Percentiles rank a stretch among this genome's conserved stretches.
Evolutionary conservation across 1,140 invertebrate species (phyloP).

Genomic region (Lysiphlebus fabarum): DNA sequence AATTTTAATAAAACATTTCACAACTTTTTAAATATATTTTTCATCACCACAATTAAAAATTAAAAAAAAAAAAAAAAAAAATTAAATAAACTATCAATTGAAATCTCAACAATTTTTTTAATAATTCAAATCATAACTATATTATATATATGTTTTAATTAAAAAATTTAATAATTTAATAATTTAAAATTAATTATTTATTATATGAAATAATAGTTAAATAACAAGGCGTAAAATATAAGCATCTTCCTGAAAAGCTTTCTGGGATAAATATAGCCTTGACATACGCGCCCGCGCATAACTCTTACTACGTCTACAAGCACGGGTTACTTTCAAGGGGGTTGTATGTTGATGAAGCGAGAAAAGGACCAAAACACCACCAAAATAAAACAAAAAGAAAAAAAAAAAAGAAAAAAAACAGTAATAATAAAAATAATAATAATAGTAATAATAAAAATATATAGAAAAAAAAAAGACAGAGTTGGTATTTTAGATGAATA

Average conservation of each 20-base stretch:
- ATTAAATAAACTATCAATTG: no score
- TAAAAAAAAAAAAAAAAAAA: no score
- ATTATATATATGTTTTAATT: no score
- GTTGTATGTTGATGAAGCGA: constrained; percentile 16
- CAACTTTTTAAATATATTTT: no score
- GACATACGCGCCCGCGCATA: constrained; percentile 35
- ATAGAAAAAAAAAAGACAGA: constrained; percentile 6
- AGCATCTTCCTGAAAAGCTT: constrained; percentile 27
- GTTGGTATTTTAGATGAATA: constrained; percentile 15
- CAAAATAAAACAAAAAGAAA: constrained; percentile 14
- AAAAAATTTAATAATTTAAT: neutral
- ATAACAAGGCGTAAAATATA: constrained; percentile 25
- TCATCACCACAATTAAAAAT: no score
- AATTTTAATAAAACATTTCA: no score
- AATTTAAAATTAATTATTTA: neutral
- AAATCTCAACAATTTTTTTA: no score
- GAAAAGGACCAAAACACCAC: neutral
- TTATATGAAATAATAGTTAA: constrained; percentile 20
- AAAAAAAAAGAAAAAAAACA: neutral
- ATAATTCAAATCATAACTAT: no score
- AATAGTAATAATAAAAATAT: constrained; percentile 2
- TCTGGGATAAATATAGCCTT: constrained; percentile 29
- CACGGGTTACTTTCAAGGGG: constrained; percentile 18
- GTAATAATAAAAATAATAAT: neutral
- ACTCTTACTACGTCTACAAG: constrained; percentile 40